A percentile compares a stretch with the other conserved stretches of the same genome.
These are phyloP conservation scores for Lethrus apterus DNA, from an alignment of 1,140 invertebrate species.

Conservation along the genomic window DNA sequence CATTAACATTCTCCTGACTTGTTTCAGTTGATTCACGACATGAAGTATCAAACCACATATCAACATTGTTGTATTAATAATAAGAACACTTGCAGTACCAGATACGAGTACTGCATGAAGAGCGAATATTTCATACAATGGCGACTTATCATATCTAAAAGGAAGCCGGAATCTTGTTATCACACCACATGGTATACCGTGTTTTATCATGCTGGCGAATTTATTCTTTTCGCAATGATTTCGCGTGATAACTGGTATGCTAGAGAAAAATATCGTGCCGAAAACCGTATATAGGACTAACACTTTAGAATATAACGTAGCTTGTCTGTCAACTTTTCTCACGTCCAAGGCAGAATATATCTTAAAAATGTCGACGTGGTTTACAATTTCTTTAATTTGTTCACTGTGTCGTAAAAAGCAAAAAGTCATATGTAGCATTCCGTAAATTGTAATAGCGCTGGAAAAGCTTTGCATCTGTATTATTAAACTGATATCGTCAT, in stretches of 20 bases:
- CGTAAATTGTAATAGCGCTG: conserved; percentile 20
- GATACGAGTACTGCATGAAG: conserved; percentile 24
- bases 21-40: conserved; percentile 22
- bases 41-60: conserved; percentile 29
- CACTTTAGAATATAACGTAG: conserved; percentile 25
- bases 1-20: conserved; percentile 16
- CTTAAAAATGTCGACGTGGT: conserved; percentile 19
- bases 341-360: conserved; percentile 15
- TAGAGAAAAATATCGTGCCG: conserved; percentile 26
- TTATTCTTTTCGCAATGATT: conserved; percentile 20
- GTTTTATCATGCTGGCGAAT: conserved; percentile 17
- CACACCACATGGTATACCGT: conserved; percentile 26
- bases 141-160: conserved; percentile 25
- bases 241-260: conserved; percentile 24
- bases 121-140: conserved; percentile 27
- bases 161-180: conserved; percentile 25
- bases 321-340: conserved; percentile 19
- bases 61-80: conserved; percentile 24
- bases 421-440: conserved; percentile 27
- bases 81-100: conserved; percentile 19
- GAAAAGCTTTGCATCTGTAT: conserved; percentile 13
- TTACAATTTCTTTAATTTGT: conserved; percentile 21
- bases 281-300: conserved; percentile 28
- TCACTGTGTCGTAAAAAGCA: conserved; percentile 24
- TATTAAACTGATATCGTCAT: too few relatives aligned